phyloP scores from a whole-genome alignment of 2,888 invertebrate genomes.

The Galerucella calmariensis region DNA sequence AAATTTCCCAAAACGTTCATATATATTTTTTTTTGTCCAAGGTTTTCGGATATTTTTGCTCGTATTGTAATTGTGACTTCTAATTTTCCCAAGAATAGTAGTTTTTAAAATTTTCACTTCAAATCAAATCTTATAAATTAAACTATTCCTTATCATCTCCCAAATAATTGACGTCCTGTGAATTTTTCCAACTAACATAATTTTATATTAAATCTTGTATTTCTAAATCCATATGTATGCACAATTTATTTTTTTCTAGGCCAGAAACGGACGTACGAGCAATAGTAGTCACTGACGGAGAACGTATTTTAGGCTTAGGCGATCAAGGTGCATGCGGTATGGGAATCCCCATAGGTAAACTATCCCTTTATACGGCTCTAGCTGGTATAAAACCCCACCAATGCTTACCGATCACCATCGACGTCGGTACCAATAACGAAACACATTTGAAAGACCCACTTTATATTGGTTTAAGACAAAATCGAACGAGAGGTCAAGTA shows the following conservation, averaged over 20 bases:
- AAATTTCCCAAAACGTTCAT: too few species aligned
- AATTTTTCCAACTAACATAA: too few species aligned
- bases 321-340: conserved; percentile 98
- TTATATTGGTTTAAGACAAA: conserved; percentile 92
- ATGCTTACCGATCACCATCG: conserved; percentile 93
- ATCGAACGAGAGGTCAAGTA: conserved; percentile 81
- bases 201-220: too few species aligned
- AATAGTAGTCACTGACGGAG: conserved; percentile 97
- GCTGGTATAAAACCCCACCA: conserved; percentile 96
- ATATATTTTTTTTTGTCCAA: too few species aligned
- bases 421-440: conserved; percentile 90
- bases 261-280: conserved; percentile 88
- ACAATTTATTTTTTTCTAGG: conserved; percentile 66
- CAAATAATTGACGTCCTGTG: too few species aligned
- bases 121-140: too few species aligned
- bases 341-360: conserved; percentile 98
- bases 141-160: too few species aligned
- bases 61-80: too few species aligned
- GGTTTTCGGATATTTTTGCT: too few species aligned
- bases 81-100: too few species aligned
- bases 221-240: too few species aligned
- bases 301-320: conserved; percentile 96
- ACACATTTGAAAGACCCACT: conserved; percentile 83
- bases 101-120: too few species aligned
- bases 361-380: conserved; percentile 95